Evolutionary conservation across 2,113 vertebrate genomes (phyloP).

Genomic region (Typhlomys cinereus): DNA sequence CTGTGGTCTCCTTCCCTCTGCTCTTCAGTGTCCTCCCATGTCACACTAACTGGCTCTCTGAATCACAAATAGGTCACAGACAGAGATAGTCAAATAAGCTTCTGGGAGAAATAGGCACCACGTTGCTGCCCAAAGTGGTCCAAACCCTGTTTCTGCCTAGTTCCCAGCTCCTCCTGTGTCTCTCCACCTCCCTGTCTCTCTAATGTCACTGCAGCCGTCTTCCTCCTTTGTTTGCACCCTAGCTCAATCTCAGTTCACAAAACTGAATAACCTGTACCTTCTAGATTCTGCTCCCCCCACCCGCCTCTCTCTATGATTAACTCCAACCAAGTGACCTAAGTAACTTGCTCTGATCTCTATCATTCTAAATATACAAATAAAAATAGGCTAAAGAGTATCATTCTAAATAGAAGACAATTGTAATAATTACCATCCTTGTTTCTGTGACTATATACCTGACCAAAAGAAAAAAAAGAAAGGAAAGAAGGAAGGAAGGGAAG

Average conservation of each 20-base stretch:
- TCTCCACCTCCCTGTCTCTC: neutral
- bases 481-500: too few relatives aligned
- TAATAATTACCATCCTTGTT: neutral
- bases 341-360: neutral
- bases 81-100: neutral
- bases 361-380: neutral
- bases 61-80: neutral
- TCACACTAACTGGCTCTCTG: neutral
- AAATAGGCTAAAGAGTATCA: neutral
- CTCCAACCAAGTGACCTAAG: neutral
- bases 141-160: too few relatives aligned
- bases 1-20: neutral
- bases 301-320: neutral
- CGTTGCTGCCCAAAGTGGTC: neutral
- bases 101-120: neutral
- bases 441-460: neutral
- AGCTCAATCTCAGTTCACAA: neutral
- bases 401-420: constrained; percentile 4
- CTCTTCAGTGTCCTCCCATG: neutral
- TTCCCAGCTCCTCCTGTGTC: neutral
- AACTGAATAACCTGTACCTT: neutral
- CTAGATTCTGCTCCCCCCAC: neutral
- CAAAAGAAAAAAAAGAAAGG: neutral
- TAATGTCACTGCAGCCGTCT: neutral
- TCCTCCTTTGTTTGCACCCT: neutral